These are phyloP conservation scores for Plagiodera versicolora DNA, from an alignment of 2,888 invertebrate genomes.

Conservation along the genomic window DNA sequence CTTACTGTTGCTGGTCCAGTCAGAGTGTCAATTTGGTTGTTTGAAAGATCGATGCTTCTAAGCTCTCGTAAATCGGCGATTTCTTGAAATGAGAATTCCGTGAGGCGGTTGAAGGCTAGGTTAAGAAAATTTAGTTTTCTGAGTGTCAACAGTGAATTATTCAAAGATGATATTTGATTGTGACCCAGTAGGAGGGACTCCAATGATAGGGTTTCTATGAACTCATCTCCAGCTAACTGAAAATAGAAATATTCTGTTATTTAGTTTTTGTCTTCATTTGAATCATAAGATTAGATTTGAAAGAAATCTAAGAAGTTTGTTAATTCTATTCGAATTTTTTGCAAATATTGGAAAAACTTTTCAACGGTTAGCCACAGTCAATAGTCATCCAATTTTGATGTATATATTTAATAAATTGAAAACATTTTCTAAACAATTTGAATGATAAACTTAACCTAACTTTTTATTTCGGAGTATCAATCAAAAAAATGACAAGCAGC, in stretches of 20 bases:
- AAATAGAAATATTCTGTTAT: not conserved
- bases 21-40: slow-evolving; percentile 71
- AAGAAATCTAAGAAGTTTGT: no score
- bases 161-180: slow-evolving; percentile 71
- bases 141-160: slow-evolving; percentile 72
- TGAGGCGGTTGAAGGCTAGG: slow-evolving; percentile 73
- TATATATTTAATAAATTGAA: no score
- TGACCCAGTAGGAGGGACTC: slow-evolving; percentile 72
- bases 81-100: slow-evolving; percentile 79
- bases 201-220: slow-evolving; percentile 68
- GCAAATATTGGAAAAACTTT: no score
- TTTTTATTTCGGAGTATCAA: no score
- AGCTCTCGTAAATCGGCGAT: slow-evolving; percentile 72
- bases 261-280: no score
- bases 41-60: slow-evolving; percentile 74
- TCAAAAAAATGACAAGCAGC: no score
- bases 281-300: no score
- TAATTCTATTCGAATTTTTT: no score
- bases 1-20: slow-evolving; percentile 68
- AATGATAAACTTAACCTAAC: no score
- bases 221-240: slow-evolving; percentile 75
- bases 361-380: no score
- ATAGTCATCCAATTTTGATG: no score
- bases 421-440: no score
- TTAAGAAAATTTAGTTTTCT: slow-evolving; percentile 70